A percentile compares a stretch with the other conserved stretches of the same genome.
phyloP scores from a whole-genome alignment of 2,113 vertebrate species.

The Bagarius yarrelli region DNA sequence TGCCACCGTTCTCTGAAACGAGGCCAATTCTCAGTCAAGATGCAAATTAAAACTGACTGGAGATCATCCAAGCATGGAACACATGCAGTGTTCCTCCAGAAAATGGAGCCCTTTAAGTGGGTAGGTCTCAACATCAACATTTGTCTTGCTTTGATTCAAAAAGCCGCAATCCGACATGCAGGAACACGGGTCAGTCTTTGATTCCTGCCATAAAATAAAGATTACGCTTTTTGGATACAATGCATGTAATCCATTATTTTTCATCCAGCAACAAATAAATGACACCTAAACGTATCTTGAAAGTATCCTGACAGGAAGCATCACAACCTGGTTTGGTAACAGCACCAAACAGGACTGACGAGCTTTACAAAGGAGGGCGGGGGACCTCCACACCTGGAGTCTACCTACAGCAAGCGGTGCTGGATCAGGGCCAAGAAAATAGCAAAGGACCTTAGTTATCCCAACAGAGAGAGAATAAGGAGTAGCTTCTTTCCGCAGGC shows the following conservation, averaged over 20 bases:
- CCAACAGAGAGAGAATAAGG: too few species aligned
- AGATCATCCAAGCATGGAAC: conserved; percentile 44
- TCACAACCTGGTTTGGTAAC: too few species aligned
- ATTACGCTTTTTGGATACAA: neutral
- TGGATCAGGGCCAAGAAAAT: too few species aligned
- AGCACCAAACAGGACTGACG: too few species aligned
- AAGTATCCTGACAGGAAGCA: too few species aligned
- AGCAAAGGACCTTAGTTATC: too few species aligned
- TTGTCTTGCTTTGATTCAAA: conserved; percentile 1
- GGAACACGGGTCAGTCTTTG: neutral
- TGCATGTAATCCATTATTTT: conserved; percentile 34
- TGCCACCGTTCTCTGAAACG: conserved; percentile 42
- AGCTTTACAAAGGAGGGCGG: too few species aligned
- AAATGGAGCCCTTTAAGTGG: conserved; percentile 29
- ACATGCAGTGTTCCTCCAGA: conserved; percentile 34
- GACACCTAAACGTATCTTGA: conserved; percentile 34
- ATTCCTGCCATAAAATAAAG: neutral
- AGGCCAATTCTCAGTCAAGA: conserved; percentile 42
- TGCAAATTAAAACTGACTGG: conserved; percentile 42
- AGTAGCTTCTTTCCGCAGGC: too few species aligned
- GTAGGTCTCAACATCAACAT: conserved; percentile 25
- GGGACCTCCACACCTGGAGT: too few species aligned
- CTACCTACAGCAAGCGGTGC: too few species aligned
- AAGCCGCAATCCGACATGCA: conserved; percentile 16
- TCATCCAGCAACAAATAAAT: conserved; percentile 29